phyloP scores from a whole-genome alignment of 2,888 invertebrate species.

The Phymatocera aterrima region DNA sequence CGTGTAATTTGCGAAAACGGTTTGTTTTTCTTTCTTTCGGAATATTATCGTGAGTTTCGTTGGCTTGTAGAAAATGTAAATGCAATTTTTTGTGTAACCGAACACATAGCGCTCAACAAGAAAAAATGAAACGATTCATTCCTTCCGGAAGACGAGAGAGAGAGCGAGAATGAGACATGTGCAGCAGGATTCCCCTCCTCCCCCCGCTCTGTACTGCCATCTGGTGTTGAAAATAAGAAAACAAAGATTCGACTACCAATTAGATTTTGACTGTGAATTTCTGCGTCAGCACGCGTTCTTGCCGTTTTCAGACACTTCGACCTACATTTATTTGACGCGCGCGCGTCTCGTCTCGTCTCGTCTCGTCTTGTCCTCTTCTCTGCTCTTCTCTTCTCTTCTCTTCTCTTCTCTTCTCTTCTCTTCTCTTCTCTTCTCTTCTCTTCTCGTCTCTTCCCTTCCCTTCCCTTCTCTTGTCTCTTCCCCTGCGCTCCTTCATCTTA shows the following conservation, averaged over 20 bases:
- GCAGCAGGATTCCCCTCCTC: not conserved
- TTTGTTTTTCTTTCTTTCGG: too few relatives aligned
- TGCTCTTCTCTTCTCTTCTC: not conserved
- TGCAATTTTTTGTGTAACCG: not conserved
- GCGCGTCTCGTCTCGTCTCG: conserved; percentile 35
- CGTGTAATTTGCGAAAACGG: too few relatives aligned
- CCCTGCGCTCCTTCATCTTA: conserved; percentile 49
- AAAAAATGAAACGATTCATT: conserved; percentile 10
- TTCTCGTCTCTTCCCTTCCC: conserved; percentile 40
- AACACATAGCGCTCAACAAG: too few relatives aligned
- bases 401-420: conserved; percentile 40
- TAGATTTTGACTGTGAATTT: conserved; percentile 36
- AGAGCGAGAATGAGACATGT: not conserved
- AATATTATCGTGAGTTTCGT: too few relatives aligned
- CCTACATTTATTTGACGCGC: conserved; percentile 29
- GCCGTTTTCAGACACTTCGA: conserved; percentile 36
- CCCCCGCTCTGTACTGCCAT: conserved; percentile 36
- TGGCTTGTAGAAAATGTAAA: not conserved
- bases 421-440: conserved; percentile 1
- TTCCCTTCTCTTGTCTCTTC: conserved; percentile 48
- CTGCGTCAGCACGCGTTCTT: conserved; percentile 37
- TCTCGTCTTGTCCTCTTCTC: conserved; percentile 43
- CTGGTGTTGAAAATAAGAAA: conserved; percentile 34
- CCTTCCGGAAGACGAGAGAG: conserved; percentile 19
- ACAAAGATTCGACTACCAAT: conserved; percentile 33